A percentile compares a stretch with the other conserved stretches of the same genome.
Evolutionary conservation across 2,888 invertebrate species (phyloP).

Genomic region (Drosophila mulleri): DNA sequence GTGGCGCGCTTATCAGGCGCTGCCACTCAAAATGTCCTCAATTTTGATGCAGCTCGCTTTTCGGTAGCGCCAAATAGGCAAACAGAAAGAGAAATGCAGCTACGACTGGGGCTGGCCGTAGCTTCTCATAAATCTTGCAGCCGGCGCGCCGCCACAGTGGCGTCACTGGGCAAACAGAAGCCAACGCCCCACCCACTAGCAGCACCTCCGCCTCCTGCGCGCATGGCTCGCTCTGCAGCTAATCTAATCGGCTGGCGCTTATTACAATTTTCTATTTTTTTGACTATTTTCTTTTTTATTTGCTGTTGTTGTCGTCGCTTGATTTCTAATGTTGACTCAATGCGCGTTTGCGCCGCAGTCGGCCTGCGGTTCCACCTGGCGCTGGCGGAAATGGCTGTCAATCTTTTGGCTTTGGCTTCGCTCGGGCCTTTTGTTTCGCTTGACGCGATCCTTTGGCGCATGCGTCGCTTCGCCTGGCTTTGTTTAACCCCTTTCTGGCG

Average conservation of each 20-base stretch:
- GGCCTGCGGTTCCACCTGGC: conserved; percentile 30
- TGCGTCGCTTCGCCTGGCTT: conserved; percentile 33
- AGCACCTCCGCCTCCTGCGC: conserved; percentile 11
- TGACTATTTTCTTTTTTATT: too few relatives aligned
- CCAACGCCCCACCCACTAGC: not conserved
- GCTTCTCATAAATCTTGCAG: conserved; percentile 81
- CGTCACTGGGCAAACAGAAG: conserved; percentile 81
- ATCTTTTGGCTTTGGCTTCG: conserved; percentile 27
- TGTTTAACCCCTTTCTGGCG: conserved; percentile 52
- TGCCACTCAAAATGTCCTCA: conserved; percentile 80
- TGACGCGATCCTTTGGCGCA: conserved; percentile 56
- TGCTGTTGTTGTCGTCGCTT: conserved; percentile 45
- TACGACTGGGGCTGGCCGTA: conserved; percentile 20
- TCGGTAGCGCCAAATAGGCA: conserved; percentile 69
- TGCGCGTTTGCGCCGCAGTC: conserved; percentile 18
- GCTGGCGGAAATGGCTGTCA: conserved; percentile 69
- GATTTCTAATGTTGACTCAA: conserved; percentile 59
- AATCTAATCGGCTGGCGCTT: conserved; percentile 79
- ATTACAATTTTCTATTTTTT: conserved; percentile 69
- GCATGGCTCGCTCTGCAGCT: conserved; percentile 29
- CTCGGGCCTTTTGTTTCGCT: conserved; percentile 31
- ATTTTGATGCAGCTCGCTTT: conserved; percentile 51
- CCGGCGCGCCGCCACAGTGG: conserved; percentile 82
- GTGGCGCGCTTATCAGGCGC: conserved; percentile 64
- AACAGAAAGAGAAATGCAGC: conserved; percentile 59